Percentiles rank a stretch among this genome's conserved stretches.
Conservation (phyloP, 2,888 invertebrate genomes). For the Ferrisia virgata region DNA sequence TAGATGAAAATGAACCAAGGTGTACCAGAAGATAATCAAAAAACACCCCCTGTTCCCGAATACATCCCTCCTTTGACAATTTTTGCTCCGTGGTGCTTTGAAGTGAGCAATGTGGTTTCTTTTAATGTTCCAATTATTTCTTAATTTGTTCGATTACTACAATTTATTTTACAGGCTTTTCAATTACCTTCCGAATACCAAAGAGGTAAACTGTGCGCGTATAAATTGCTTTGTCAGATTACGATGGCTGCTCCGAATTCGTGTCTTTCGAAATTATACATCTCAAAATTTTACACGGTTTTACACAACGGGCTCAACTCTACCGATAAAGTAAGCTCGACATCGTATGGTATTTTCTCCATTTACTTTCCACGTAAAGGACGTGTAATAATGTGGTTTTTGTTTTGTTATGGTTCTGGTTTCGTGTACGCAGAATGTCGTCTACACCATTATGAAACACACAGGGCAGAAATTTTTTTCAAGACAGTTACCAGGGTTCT, state of each 20-base stretch:
- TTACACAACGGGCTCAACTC: constrained; percentile 67
- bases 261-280: constrained; percentile 63
- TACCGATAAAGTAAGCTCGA: constrained; percentile 61
- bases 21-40: constrained; percentile 69
- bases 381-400: constrained; percentile 38
- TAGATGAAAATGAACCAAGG: constrained; percentile 74
- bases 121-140: no score
- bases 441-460: constrained; percentile 73
- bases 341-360: no score
- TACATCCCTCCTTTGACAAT: constrained; percentile 80
- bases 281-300: constrained; percentile 82
- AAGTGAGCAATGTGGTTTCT: constrained; percentile 66
- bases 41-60: constrained; percentile 67
- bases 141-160: no score
- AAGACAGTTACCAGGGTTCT: constrained; percentile 81
- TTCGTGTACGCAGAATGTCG: constrained; percentile 64
- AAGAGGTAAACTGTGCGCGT: constrained; percentile 78
- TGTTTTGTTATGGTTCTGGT: no score
- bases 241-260: constrained; percentile 62
- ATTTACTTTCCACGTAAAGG: no score
- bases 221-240: constrained; percentile 75
- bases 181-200: constrained; percentile 70
- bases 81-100: constrained; percentile 92
- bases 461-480: constrained; percentile 83
- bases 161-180: constrained; percentile 59